Evolutionary conservation across 2,888 invertebrate genomes (phyloP), one percentile per base, ranked within the genome.

Genomic region (Timema podura): DNA sequence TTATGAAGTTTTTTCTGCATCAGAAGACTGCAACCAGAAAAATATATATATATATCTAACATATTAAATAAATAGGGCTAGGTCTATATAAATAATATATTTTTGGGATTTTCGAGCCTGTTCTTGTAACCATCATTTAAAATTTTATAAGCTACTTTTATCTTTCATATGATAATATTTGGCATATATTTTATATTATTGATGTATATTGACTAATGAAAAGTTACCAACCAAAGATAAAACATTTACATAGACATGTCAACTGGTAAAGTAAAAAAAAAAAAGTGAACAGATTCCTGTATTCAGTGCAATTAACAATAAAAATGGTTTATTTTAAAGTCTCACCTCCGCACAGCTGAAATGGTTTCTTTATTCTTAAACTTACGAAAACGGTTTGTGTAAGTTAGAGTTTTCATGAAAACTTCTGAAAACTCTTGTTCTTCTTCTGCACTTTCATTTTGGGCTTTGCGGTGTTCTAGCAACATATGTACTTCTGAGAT

Each of bases 281-380:
- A 30, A 30, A 30, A 30, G 30, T 30, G 30, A 51, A 51, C 11
- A 51, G n/a, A 51, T 51, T 13, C 2, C 51, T 51, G 51, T 51
- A n/a, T 51, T 11, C 51, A 11, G 11, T 51, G 51, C 51, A 11
- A 51, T 51, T 11, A 51, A 51, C 51, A 51, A 13, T 11, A 11
- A 30, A 30, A 30, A 30, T 30, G 30, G 30, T 30, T 30, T 30
- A 30, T 30, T 30, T 30, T 47, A 47, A 9, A 67, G 67, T 82
- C 84, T 82, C 83, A 95, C 96, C 92, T 95, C 85, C 98, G 86
- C 6, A 99, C 96, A 47, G 97, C 94, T 69, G 95, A 89, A 75
- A 99, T 99, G 6, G 97, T 98, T 83, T 99, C 98, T 79, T 98
- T 93, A 79, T 98, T 99, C 82, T 97, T 98, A 81, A 98, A 98